A percentile compares a stretch with the other conserved stretches of the same genome.
These are phyloP conservation scores for Drosophila athabasca DNA, from an alignment of 1,140 invertebrate genomes.

Conservation along the genomic window DNA sequence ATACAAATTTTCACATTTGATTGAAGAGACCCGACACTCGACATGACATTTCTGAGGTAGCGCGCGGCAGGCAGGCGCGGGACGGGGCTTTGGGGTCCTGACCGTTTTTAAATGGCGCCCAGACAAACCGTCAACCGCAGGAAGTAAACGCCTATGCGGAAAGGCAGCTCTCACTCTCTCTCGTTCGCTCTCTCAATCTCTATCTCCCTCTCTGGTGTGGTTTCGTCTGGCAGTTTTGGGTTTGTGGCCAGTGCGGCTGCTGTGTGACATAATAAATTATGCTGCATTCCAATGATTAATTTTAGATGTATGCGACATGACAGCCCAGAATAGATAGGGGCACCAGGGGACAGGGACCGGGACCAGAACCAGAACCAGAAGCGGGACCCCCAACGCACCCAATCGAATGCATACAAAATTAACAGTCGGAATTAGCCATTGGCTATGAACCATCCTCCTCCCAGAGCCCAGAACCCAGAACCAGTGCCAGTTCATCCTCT, in stretches of 20 bases:
- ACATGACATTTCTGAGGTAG: slow-evolving; percentile 32
- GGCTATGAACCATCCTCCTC: neutral
- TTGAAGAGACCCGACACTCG: slow-evolving; percentile 58
- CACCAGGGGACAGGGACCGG: too few species aligned
- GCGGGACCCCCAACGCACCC: slow-evolving; percentile 22
- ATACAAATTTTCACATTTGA: slow-evolving; percentile 76
- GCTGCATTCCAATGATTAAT: slow-evolving; percentile 79
- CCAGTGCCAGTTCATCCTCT: slow-evolving; percentile 1
- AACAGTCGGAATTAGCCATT: slow-evolving; percentile 53
- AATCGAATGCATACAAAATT: slow-evolving; percentile 77
- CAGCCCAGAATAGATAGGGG: slow-evolving; percentile 17
- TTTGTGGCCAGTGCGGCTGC: slow-evolving; percentile 50
- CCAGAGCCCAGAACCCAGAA: neutral
- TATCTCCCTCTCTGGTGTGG: slow-evolving; percentile 21
- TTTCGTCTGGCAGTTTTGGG: slow-evolving; percentile 29
- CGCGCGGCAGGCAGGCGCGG: neutral
- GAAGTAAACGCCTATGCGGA: slow-evolving; percentile 59
- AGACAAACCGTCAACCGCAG: slow-evolving; percentile 70
- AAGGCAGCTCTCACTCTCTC: neutral
- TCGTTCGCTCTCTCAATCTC: neutral
- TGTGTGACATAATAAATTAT: slow-evolving; percentile 82
- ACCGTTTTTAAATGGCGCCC: slow-evolving; percentile 65
- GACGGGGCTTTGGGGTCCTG: neutral
- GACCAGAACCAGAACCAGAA: neutral
- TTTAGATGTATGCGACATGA: slow-evolving; percentile 71